Base-by-base conservation (phyloP, 2,888 invertebrate genomes). In the Oxycera nigricornis region DNA sequence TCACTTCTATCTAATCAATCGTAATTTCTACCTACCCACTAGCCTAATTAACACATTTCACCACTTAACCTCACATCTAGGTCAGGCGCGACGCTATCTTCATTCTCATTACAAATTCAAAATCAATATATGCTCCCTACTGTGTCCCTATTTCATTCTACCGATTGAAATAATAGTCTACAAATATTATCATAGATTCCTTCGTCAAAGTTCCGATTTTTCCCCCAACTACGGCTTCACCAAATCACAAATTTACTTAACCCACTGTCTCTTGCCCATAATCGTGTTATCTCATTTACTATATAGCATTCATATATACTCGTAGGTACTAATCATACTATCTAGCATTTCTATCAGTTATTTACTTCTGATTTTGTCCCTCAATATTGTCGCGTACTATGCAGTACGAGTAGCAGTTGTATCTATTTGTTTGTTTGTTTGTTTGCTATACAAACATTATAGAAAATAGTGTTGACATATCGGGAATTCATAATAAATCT, bases 251-350 rank as follows among this genome's bases (percentile, higher is more conserved):
- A 30, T 59, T 59, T 59, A 59, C 24, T 59, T 59, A 59, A 30
- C 59, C 59, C 30, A 59, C 59, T 59, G 59, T 24, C 59, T 59
- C 24, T 59, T 28, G 17, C 3, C 4, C 14, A 4, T 59, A 59
- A 30, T 59, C 59, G 28, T 28, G 59, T 59, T 59, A 59, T 59
- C 59, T 59, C 59, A 59, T n/a, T n/a, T n/a, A n/a, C n/a, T n/a
- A n/a, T n/a, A n/a, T n/a, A n/a, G n/a, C n/a, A n/a, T n/a, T n/a
- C n/a, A n/a, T n/a, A n/a, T n/a, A n/a, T n/a, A n/a, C n/a, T n/a
- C n/a, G n/a, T n/a, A n/a, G n/a, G n/a, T n/a, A n/a, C n/a, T n/a
- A n/a, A n/a, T n/a, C n/a, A n/a, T n/a, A n/a, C n/a, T n/a, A n/a
- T n/a, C n/a, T n/a, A n/a, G n/a, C n/a, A n/a, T n/a, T n/a, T n/a